These are phyloP conservation scores for Tetramorium parvispinum DNA, from an alignment of 1,140 invertebrate species.

Conservation along the genomic window DNA sequence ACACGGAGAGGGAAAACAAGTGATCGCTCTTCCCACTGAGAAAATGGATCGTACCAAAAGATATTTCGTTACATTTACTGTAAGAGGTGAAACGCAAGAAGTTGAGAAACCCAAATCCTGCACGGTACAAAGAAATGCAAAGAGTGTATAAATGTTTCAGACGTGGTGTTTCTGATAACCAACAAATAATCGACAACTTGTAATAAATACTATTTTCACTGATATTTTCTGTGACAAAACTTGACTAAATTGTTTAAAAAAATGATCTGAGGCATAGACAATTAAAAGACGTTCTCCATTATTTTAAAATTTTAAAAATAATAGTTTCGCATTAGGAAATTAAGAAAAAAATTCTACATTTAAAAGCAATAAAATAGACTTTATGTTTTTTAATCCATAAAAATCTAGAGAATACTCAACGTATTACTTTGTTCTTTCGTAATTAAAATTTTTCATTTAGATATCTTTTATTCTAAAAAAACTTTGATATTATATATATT, in stretches of 20 bases:
- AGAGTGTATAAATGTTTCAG: conserved; percentile 73
- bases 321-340: background rate
- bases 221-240: background rate
- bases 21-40: conserved; percentile 94
- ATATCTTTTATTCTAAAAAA: background rate
- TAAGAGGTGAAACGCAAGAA: conserved; percentile 87
- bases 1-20: conserved; percentile 92
- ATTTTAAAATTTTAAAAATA: background rate
- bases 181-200: background rate
- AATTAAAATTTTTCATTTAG: background rate
- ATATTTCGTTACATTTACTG: conserved; percentile 96
- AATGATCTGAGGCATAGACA: background rate
- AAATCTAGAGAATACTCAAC: background rate
- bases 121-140: conserved; percentile 78
- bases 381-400: background rate
- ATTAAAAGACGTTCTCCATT: background rate
- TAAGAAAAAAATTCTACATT: background rate
- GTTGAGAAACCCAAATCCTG: conserved; percentile 73
- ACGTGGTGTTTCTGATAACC: background rate
- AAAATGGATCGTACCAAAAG: conserved; percentile 94
- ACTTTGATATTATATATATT: background rate
- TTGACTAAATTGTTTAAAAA: background rate
- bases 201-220: background rate
- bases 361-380: background rate
- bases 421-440: background rate